Base-by-base conservation (phyloP, 2,888 invertebrate species). In the Cremastobaeus sp. region DNA sequence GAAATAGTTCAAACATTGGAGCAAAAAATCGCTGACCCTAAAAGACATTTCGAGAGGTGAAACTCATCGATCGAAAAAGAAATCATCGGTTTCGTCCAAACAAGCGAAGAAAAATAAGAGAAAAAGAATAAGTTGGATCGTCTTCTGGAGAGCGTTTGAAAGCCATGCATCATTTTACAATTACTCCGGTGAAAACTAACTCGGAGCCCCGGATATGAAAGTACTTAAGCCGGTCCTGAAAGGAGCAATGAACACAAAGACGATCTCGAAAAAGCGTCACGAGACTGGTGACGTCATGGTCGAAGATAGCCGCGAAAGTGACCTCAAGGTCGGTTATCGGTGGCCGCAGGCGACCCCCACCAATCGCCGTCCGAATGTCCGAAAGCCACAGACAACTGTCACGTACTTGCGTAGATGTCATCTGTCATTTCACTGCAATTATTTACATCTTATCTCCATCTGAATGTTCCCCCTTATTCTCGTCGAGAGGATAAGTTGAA, bases 281-380 rank as follows among this genome's bases (percentile, higher is more conserved):
- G 71, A 55, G 55, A 55, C 60, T 62, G 62, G 28, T 73, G 66
- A 73, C 66, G 66, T 73, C 73, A 73, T 55, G 35, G 50, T 55
- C 50, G 35, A 62, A 62, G 66, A 68, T 68, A 62, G 62, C 62
- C 57, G 57, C 74, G 77, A 77, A 79, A 77, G 80, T 78, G 81
- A 81, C 68, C 68, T 68, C 68, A 68, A 68, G 68, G 68, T 57
- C 68, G 50, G 32, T 68, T 59, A 50, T 59, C 52, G 57, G 41
- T 37, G 48, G 15, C 5, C 45, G 37, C 45, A 9, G 8, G 11
- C n/a, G 15, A 0, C 17, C 37, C 45, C 50, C 54, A 39, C 68
- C 34, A 11, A 18, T 9, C 55, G n/a, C n/a, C n/a, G n/a, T n/a
- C n/a, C n/a, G n/a, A n/a, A n/a, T n/a, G 8, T 6, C 28, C 57